A percentile compares a stretch with the other conserved stretches of the same genome.
These are phyloP conservation scores for Manis pentadactyla DNA, from an alignment of 2,797 vertebrate genomes.

Conservation along the genomic window DNA sequence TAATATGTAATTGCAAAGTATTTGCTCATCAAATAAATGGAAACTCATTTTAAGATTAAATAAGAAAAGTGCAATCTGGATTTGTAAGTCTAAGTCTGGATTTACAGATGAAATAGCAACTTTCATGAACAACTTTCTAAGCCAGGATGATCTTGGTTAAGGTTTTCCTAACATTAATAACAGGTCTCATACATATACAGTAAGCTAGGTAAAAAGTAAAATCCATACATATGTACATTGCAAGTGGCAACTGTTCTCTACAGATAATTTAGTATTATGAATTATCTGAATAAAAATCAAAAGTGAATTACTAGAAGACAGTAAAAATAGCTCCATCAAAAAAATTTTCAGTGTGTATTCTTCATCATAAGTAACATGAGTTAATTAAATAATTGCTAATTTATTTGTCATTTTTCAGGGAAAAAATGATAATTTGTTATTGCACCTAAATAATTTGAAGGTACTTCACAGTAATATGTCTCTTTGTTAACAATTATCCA, in stretches of 20 bases:
- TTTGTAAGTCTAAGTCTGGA: neutral
- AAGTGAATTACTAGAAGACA: neutral
- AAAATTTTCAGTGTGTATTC: neutral
- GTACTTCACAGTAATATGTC: neutral
- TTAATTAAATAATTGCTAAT: slow-evolving; percentile 47
- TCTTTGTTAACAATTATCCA: slow-evolving; percentile 30
- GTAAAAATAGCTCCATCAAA: neutral
- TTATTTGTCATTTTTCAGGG: neutral
- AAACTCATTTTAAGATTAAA: neutral
- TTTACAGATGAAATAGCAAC: neutral
- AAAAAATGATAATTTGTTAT: slow-evolving; percentile 19
- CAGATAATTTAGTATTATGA: neutral
- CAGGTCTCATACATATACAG: neutral
- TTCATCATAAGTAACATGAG: slow-evolving; percentile 49
- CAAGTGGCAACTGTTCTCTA: neutral
- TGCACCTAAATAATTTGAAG: slow-evolving; percentile 46
- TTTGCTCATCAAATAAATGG: slow-evolving; percentile 21
- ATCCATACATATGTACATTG: neutral
- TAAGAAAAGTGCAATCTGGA: neutral
- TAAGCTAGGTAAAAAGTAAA: slow-evolving; percentile 25
- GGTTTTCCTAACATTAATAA: neutral
- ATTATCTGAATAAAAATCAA: slow-evolving; percentile 52
- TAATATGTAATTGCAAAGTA: neutral
- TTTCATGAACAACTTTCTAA: neutral
- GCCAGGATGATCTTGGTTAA: neutral